These are phyloP conservation scores for Hemaris fuciformis DNA, from an alignment of 2,888 invertebrate genomes.

Conservation along the genomic window DNA sequence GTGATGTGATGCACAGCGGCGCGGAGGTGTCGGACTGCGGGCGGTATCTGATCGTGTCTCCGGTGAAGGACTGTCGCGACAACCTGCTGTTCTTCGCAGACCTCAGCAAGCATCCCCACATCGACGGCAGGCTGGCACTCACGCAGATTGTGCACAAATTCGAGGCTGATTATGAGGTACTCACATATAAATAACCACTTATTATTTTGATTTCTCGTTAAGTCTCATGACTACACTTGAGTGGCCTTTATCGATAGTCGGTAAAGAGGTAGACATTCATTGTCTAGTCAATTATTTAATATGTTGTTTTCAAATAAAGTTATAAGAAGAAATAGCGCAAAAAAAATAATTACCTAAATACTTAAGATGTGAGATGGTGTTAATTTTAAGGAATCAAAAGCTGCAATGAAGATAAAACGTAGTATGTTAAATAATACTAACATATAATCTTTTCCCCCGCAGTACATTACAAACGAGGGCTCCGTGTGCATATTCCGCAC, in stretches of 20 bases:
- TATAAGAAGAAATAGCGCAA: too few species aligned
- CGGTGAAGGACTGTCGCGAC: slow-evolving; percentile 94
- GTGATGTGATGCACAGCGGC: slow-evolving; percentile 82
- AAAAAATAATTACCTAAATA: too few species aligned
- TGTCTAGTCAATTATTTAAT: too few species aligned
- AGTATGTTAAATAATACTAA: too few species aligned
- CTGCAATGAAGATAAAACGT: too few species aligned
- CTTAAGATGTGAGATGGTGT: too few species aligned
- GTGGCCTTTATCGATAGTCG: background rate
- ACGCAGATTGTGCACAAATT: slow-evolving; percentile 92
- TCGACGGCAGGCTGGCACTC: slow-evolving; percentile 85
- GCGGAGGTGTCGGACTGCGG: slow-evolving; percentile 96
- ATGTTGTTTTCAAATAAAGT: too few species aligned
- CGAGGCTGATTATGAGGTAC: slow-evolving; percentile 96
- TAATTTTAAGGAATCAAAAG: too few species aligned
- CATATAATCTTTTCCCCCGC: too few species aligned
- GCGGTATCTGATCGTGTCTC: slow-evolving; percentile 90
- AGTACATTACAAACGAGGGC: slow-evolving; percentile 96
- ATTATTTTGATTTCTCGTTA: too few species aligned
- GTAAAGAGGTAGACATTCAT: too few species aligned
- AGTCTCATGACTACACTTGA: too few species aligned
- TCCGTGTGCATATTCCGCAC: slow-evolving; percentile 92
- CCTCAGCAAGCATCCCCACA: slow-evolving; percentile 83
- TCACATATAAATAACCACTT: slow-evolving; percentile 22
- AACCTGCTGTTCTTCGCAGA: slow-evolving; percentile 94